Evolutionary conservation across 2,113 vertebrate species (phyloP).

Genomic region (Malurus alboscapulatus): DNA sequence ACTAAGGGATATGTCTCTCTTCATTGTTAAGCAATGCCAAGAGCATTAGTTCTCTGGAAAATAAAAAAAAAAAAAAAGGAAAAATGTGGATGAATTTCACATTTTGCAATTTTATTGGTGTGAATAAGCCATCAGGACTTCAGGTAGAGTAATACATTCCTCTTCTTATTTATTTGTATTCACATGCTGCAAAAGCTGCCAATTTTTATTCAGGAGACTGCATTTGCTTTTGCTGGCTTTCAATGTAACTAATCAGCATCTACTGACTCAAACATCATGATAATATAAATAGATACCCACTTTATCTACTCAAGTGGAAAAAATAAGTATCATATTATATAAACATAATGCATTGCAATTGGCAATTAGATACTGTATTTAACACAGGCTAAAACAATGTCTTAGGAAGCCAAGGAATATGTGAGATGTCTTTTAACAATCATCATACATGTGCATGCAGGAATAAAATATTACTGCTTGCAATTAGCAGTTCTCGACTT

Average conservation of each 20-base stretch:
- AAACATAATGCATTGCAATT: slow-evolving; percentile 60
- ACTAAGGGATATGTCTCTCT: not conserved
- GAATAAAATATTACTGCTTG: slow-evolving; percentile 10
- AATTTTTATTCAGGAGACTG: slow-evolving; percentile 47
- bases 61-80: not conserved
- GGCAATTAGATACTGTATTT: slow-evolving; percentile 61
- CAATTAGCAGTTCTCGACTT: slow-evolving; percentile 28
- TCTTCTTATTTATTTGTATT: not conserved
- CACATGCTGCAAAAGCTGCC: not conserved
- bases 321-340: slow-evolving; percentile 67
- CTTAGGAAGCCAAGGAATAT: not conserved
- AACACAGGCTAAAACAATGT: slow-evolving; percentile 33
- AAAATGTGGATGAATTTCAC: not conserved
- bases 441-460: not conserved
- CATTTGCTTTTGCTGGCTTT: slow-evolving; percentile 50
- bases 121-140: not conserved
- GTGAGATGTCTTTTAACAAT: slow-evolving; percentile 1
- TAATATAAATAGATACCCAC: slow-evolving; percentile 66
- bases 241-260: slow-evolving; percentile 23
- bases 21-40: not conserved
- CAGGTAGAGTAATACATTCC: not conserved
- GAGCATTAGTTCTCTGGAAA: not conserved
- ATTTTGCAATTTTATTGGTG: not conserved
- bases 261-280: slow-evolving; percentile 42
- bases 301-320: slow-evolving; percentile 63